These are phyloP conservation scores for Pogonocichla stellata DNA, from an alignment of 2,113 vertebrate genomes.

Conservation along the genomic window DNA sequence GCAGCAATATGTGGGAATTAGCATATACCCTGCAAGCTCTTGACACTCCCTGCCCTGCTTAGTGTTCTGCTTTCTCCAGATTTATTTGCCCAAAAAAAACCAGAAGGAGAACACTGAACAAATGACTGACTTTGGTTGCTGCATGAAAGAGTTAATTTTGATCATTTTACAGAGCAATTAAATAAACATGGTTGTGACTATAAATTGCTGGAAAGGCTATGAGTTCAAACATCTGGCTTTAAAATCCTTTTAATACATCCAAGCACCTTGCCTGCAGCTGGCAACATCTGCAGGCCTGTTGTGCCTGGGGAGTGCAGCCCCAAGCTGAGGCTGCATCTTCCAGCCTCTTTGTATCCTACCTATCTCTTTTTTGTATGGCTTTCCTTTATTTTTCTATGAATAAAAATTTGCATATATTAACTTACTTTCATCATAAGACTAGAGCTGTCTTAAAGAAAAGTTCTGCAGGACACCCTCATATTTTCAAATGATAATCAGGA, in stretches of 20 bases:
- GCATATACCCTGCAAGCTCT: not conserved
- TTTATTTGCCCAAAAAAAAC: fast-evolving
- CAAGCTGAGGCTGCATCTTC: not conserved
- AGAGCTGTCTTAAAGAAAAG: not conserved
- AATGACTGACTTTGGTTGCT: not conserved
- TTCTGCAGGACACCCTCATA: not conserved
- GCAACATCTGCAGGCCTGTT: not conserved
- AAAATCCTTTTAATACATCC: not conserved
- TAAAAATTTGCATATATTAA: not conserved
- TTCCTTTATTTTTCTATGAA: not conserved
- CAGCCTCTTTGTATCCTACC: too few species aligned
- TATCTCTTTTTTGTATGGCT: not conserved
- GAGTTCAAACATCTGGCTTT: not conserved
- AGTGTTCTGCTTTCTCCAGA: not conserved
- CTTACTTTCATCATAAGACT: not conserved
- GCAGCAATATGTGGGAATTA: fast-evolving
- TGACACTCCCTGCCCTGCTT: not conserved
- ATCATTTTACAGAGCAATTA: not conserved
- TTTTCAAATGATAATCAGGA: not conserved
- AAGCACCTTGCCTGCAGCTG: not conserved
- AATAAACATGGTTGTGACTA: not conserved
- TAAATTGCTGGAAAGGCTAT: not conserved
- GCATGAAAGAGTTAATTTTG: not conserved
- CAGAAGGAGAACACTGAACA: not conserved
- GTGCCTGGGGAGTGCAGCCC: not conserved